Base-by-base conservation (phyloP, 2,888 invertebrate genomes). In the Holacanthella duospinosa region DNA sequence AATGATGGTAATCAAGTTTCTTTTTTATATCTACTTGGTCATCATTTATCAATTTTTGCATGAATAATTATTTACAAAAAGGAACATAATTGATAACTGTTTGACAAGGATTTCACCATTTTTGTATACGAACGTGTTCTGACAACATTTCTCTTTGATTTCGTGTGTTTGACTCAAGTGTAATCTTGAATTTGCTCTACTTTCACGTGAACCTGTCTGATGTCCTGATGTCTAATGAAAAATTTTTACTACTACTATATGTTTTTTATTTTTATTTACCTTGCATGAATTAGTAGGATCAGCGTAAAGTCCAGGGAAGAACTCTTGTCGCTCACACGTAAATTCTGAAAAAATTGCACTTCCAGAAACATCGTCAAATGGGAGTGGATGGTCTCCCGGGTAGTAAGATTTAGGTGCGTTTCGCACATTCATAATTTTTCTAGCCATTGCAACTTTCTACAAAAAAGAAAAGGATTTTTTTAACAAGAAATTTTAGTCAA, bases 281-380 rank as follows among this genome's bases (percentile, higher is more conserved):
- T 92, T 91, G 78, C 92, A 92, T 25, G 90, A 91, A 43, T 92
- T 81, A 78, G 87, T 87, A 74, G 89, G 88, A 74, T 92, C 92
- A 0, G 88, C 91, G 72, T 92, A 92, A 16, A 92, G 79, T 44
- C 92, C 92, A 0, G 92, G 92, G 75, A 92, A 91, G 77, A 91
- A 90, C 75, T 90, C 90, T 76, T 92, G 92, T 74, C 89, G 87
- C 0, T 89, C 88, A 75, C 92, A 92, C 67, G 87, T 85, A 78
- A 92, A 92, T 64, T 82, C 85, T 0, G 92, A 91, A 44, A 86
- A 86, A 0, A 91, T 64, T n/a, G 63, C 60, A 29, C 29, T 59
- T 29, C 61, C 59, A 19, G 59, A 54, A 24, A 24, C 56, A n/a
- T 62, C 57, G 43, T 73, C 73, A 63, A 71, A 71, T 58, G 66